phyloP scores from a whole-genome alignment of 2,797 vertebrate genomes.

The Eleutherodactylus coqui region DNA sequence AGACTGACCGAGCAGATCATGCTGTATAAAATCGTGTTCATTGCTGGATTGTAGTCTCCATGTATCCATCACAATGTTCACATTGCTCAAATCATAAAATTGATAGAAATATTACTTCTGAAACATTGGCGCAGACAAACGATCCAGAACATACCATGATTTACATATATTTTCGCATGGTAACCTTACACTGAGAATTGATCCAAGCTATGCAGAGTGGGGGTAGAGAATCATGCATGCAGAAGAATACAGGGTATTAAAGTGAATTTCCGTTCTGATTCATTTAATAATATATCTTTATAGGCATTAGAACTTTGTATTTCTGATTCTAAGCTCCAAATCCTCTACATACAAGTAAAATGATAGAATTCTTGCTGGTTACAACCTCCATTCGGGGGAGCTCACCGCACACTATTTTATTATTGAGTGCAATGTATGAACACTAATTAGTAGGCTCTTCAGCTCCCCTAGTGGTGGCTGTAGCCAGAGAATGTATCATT shows the following conservation, averaged over 20 bases:
- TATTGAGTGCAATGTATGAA: not conserved
- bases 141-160: not conserved
- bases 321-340: not conserved
- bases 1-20: slow-evolving; percentile 35
- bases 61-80: not conserved
- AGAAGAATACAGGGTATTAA: not conserved
- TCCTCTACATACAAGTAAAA: not conserved
- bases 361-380: not conserved
- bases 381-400: not conserved
- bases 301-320: not conserved
- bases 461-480: not conserved
- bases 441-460: not conserved
- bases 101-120: not conserved
- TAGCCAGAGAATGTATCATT: too few species aligned
- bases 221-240: not conserved
- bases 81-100: slow-evolving; percentile 8
- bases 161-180: not conserved
- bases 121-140: not conserved
- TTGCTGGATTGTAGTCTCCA: slow-evolving; percentile 2
- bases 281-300: not conserved
- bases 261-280: not conserved
- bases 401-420: not conserved
- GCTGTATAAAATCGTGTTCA: slow-evolving; percentile 34
- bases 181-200: not conserved
- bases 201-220: not conserved